phyloP scores from a whole-genome alignment of 2,888 invertebrate species.

The Neuroscelio doddi region DNA sequence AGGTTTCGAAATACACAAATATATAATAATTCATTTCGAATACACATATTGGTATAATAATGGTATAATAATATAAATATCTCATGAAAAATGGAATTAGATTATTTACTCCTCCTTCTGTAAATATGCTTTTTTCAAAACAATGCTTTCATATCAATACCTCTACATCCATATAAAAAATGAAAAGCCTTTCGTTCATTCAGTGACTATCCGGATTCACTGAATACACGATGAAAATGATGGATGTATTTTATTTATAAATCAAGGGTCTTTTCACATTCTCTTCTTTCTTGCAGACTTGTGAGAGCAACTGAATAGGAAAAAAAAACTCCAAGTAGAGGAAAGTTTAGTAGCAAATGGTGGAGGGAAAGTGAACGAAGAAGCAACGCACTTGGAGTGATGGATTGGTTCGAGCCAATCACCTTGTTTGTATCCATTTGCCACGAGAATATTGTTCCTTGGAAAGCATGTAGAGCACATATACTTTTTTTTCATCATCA shows the following conservation, averaged over 20 bases:
- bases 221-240: slow-evolving; percentile 46
- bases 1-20: not conserved
- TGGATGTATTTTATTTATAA: slow-evolving; percentile 58
- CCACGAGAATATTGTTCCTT: slow-evolving; percentile 61
- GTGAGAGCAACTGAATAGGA: slow-evolving; percentile 11
- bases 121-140: not conserved
- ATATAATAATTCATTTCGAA: not conserved
- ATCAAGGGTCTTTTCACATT: slow-evolving; percentile 19
- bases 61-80: too few relatives aligned
- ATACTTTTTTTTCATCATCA: not conserved
- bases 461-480: slow-evolving; percentile 9
- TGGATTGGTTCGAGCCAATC: slow-evolving; percentile 64
- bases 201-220: slow-evolving; percentile 2
- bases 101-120: not conserved
- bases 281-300: slow-evolving; percentile 4
- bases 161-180: slow-evolving; percentile 1
- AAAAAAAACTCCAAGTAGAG: slow-evolving; percentile 20
- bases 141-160: slow-evolving; percentile 5
- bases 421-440: slow-evolving; percentile 67
- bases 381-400: slow-evolving; percentile 45
- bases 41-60: not conserved
- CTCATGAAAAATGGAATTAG: slow-evolving; percentile 2
- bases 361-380: slow-evolving; percentile 24
- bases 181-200: slow-evolving; percentile 7
- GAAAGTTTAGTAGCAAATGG: slow-evolving; percentile 45